These are phyloP conservation scores for Aleiodes alternator DNA, from an alignment of 2,888 invertebrate genomes.

Conservation along the genomic window DNA sequence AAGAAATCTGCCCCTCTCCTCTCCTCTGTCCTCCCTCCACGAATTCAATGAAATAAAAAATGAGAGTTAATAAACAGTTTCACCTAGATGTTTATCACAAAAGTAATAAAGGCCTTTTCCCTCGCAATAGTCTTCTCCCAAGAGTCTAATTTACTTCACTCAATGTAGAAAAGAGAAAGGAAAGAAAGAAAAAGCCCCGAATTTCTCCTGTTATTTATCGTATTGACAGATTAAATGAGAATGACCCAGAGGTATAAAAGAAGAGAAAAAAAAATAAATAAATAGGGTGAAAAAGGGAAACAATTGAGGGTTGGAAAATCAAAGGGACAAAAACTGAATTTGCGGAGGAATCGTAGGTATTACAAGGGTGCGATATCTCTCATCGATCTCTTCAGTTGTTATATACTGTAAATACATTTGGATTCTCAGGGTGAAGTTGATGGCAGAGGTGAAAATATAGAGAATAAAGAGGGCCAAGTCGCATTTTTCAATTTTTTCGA, in stretches of 20 bases:
- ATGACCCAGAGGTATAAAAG: background rate
- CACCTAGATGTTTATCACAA: no score
- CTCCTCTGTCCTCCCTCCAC: background rate
- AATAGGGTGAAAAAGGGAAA: background rate
- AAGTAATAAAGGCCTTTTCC: background rate
- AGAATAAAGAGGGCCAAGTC: conserved; percentile 31
- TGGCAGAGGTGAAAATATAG: conserved; percentile 5
- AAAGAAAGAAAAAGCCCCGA: no score
- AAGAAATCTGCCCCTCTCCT: no score
- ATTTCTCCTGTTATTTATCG: background rate
- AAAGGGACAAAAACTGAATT: background rate
- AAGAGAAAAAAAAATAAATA: background rate
- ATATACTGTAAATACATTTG: background rate
- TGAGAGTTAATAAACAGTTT: background rate
- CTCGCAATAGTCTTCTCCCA: background rate
- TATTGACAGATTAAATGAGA: conserved; percentile 11
- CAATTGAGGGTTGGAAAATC: background rate
- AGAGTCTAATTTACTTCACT: conserved; percentile 1
- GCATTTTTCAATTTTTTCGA: conserved; percentile 8
- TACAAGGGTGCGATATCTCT: conserved; percentile 11
- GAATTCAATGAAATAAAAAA: background rate
- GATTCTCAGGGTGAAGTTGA: background rate
- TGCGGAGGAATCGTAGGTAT: background rate
- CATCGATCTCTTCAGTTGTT: conserved; percentile 9
- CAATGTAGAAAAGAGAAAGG: no score